Conservation (phyloP, 2,113 vertebrate species). For the Pithys albifrons region DNA sequence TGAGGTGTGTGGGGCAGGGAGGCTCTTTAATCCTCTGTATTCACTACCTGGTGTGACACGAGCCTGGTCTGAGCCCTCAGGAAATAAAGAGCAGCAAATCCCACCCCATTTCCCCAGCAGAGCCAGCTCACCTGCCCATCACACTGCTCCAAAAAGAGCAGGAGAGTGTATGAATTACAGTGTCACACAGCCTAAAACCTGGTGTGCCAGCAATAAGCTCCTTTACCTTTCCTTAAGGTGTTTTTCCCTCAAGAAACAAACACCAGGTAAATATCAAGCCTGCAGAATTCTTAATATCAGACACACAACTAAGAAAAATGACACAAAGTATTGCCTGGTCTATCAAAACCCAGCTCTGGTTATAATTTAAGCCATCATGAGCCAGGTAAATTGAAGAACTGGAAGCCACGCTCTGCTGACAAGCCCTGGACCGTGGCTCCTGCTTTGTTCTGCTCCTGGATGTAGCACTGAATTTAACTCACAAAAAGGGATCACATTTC, state of each 20-base stretch:
- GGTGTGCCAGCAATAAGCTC: not conserved
- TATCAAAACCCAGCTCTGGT: not conserved
- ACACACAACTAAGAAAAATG: not conserved
- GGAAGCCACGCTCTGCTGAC: not conserved
- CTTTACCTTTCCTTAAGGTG: not conserved
- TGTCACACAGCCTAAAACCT: not conserved
- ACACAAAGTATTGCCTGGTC: not conserved
- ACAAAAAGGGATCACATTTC: not conserved
- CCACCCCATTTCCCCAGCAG: not conserved
- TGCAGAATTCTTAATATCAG: not conserved
- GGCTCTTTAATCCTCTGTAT: not conserved
- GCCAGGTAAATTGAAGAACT: not conserved
- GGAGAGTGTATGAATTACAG: not conserved
- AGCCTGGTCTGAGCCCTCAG: not conserved
- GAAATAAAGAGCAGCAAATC: not conserved
- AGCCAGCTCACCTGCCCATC: not conserved
- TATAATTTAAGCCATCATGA: not conserved
- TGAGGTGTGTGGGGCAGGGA: not conserved
- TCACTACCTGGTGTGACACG: rapidly evolving
- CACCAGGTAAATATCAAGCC: not conserved
- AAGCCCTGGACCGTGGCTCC: not conserved
- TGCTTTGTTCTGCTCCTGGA: not conserved
- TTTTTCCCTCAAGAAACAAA: not conserved
- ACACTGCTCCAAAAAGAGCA: not conserved
- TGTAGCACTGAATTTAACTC: not conserved